These are phyloP conservation scores for Ptychobarbus kaznakovi DNA, from an alignment of 2,797 vertebrate genomes.

Conservation along the genomic window DNA sequence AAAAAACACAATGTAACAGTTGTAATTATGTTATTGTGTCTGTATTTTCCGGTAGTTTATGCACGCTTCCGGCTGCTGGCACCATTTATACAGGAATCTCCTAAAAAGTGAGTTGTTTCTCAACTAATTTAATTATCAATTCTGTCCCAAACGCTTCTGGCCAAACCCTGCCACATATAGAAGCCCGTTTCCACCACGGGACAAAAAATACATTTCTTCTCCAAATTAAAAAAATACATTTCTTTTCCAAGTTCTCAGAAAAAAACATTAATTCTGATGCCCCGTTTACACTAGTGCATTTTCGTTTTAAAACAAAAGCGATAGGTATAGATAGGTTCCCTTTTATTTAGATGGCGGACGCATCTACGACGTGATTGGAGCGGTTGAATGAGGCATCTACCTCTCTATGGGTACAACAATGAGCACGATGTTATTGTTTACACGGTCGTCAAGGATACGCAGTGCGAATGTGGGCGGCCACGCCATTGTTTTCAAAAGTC, in stretches of 20 bases:
- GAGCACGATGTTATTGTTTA: too few species aligned
- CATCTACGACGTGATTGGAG: too few species aligned
- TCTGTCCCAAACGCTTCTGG: not conserved
- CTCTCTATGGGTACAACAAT: too few species aligned
- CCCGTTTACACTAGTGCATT: too few species aligned
- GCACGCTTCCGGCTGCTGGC: constrained; percentile 92
- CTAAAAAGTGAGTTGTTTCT: constrained; percentile 86
- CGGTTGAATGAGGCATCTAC: too few species aligned
- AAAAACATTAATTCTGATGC: not conserved
- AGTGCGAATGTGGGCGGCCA: too few species aligned
- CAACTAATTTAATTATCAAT: not conserved
- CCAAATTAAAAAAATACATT: not conserved
- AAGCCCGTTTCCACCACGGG: not conserved
- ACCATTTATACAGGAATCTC: constrained; percentile 89
- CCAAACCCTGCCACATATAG: not conserved
- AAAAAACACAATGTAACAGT: too few species aligned
- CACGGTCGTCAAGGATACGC: too few species aligned
- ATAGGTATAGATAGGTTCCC: too few species aligned
- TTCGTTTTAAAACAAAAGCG: too few species aligned
- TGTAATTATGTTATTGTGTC: not conserved
- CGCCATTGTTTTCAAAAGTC: too few species aligned
- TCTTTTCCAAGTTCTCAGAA: not conserved
- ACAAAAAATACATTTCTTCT: not conserved
- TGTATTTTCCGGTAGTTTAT: constrained; percentile 79
- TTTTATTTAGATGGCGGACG: too few species aligned